phyloP scores from a whole-genome alignment of 2,888 invertebrate genomes.

The Heteromyza rotundicornis region DNA sequence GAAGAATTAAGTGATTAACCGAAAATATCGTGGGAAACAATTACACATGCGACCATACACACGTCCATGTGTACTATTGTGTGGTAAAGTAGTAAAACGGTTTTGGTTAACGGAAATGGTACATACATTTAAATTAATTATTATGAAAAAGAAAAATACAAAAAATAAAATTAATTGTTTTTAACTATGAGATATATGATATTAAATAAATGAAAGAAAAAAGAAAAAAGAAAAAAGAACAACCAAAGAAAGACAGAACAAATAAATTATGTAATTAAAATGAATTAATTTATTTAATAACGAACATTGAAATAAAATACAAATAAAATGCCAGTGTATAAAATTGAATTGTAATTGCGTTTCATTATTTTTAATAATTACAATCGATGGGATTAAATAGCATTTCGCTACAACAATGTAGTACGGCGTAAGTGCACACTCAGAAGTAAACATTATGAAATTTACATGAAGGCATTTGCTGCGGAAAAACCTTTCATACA shows the following conservation, averaged over 20 bases:
- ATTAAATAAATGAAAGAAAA: constrained; percentile 1
- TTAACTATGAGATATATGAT: constrained; percentile 12
- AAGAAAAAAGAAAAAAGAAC: background rate
- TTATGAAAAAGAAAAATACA: too few relatives aligned
- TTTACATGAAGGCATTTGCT: too few relatives aligned
- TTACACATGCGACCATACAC: background rate
- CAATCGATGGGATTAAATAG: too few relatives aligned
- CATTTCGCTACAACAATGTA: too few relatives aligned
- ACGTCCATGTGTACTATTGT: background rate
- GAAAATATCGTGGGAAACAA: background rate
- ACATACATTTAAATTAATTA: constrained; percentile 2
- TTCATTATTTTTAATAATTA: too few relatives aligned
- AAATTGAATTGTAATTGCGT: constrained; percentile 3
- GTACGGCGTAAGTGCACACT: too few relatives aligned
- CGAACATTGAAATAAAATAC: constrained; percentile 2
- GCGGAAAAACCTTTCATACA: too few relatives aligned
- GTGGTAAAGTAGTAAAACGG: constrained; percentile 10
- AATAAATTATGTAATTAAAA: background rate
- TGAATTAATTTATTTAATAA: constrained; percentile 9
- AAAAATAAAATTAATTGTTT: constrained; percentile 10
- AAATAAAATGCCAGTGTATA: constrained; percentile 18
- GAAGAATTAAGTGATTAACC: too few relatives aligned
- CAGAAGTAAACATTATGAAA: too few relatives aligned
- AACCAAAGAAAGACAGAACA: too few relatives aligned
- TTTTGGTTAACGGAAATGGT: constrained; percentile 8